Evolutionary conservation across 2,113 vertebrate genomes (phyloP), one percentile per base, ranked within the genome.

Genomic region (Siniperca knerii): DNA sequence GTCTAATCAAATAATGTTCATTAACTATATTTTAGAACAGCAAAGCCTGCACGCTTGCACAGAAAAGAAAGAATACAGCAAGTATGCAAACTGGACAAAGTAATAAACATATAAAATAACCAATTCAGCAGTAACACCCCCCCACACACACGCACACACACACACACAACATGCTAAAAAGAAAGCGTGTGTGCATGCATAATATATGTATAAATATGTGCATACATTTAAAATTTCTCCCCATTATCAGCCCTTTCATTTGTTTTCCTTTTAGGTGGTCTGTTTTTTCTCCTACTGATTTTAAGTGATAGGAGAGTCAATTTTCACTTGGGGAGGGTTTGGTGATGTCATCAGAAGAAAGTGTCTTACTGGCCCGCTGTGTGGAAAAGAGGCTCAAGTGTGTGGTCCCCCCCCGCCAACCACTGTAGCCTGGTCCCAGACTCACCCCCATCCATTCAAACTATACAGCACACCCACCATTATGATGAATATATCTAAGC

Each of bases 171-270:
- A 1, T 61, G 33, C 42, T 68, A 25, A 35, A 77, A 87, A 75
- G 29, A 20, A 75, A 55, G 13, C 2, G 11, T 50, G 55, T 62
- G 79, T 25, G 79, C 25, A n/a, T 64, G 64, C 35, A 71, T 89
- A 90, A 92, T 87, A 58, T 87, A 87, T 88, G 83, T 83, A 92
- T 92, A 88, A 87, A 93, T 89, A 93, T 92, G 90, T 92, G 90
- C 93, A 94, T 92, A 84, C 68, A 89, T 90, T 92, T 78, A 25
- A 20, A 77, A 60, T 67, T 54, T 73, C 84, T 78, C 74, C 81
- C 83, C 83, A 91, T 91, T 93, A 90, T 89, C 82, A 84, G 87
- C 75, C 60, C 67, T 92, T 91, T 94, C 79, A 83, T 92, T 90
- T 88, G 65, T 87, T 89, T 82, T 72, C 60, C 54, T 86, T 91